Percentiles rank a stretch among this genome's conserved stretches.
Conservation (phyloP, 1,140 invertebrate species). For the Neelides sp. region DNA sequence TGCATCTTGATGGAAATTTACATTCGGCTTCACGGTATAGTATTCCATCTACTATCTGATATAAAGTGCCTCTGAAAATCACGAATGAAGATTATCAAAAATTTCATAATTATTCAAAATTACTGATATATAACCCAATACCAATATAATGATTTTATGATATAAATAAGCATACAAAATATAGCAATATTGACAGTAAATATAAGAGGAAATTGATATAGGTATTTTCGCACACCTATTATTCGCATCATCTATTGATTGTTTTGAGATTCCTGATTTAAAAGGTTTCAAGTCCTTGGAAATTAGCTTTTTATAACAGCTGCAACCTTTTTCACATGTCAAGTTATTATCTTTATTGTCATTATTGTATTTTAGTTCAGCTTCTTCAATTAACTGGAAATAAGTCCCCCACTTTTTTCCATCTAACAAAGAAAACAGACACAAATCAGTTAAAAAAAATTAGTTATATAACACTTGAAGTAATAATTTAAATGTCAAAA, state of each 20-base stretch:
- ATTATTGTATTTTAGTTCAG: too few species aligned
- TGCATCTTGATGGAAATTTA: constrained; percentile 81
- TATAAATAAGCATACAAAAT: neutral
- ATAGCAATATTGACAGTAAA: constrained; percentile 3
- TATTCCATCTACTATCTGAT: constrained; percentile 69
- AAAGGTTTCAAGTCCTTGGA: constrained; percentile 55
- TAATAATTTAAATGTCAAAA: too few species aligned
- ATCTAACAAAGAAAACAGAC: too few species aligned
- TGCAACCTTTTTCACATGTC: too few species aligned
- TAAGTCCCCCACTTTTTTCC: too few species aligned
- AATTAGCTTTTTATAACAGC: constrained; percentile 51
- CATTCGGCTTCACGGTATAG: constrained; percentile 72
- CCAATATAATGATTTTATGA: neutral
- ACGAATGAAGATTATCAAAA: neutral
- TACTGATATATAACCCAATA: neutral
- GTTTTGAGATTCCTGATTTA: constrained; percentile 51
- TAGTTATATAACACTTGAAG: too few species aligned
- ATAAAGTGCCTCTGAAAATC: constrained; percentile 54
- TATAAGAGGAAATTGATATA: constrained; percentile 23
- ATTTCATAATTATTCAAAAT: neutral
- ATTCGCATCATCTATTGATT: constrained; percentile 47
- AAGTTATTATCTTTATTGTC: too few species aligned
- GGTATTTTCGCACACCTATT: constrained; percentile 39
- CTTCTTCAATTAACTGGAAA: too few species aligned
- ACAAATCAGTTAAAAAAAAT: too few species aligned